These are phyloP conservation scores for Melanotaenia duboulayi DNA, from an alignment of 2,113 vertebrate species.

Conservation along the genomic window DNA sequence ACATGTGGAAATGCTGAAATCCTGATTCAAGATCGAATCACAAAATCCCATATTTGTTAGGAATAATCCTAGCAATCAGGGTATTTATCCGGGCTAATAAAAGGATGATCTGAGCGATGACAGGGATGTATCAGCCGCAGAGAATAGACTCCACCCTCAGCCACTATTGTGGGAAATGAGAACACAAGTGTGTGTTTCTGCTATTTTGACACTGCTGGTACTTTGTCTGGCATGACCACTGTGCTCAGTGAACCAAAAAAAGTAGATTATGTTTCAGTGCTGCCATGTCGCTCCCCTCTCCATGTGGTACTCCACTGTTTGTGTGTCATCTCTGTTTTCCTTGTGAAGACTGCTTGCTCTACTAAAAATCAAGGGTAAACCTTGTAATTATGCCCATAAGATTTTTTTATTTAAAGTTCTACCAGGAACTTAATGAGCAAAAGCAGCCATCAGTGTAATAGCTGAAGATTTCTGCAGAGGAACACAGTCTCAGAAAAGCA, in stretches of 20 bases:
- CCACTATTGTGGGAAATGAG: conserved; percentile 36
- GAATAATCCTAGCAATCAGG: background rate
- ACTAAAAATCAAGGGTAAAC: too few relatives aligned
- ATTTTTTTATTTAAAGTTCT: background rate
- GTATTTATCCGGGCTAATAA: background rate
- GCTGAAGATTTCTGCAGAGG: too few relatives aligned
- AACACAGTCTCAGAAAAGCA: too few relatives aligned
- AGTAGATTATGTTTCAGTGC: conserved; percentile 26
- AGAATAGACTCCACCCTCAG: conserved; percentile 5
- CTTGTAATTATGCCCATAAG: background rate
- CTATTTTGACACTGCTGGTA: conserved; percentile 26
- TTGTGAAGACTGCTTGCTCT: background rate
- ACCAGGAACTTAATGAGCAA: too few relatives aligned
- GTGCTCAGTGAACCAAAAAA: conserved; percentile 52
- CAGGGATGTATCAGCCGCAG: background rate
- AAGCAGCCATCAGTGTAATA: too few relatives aligned
- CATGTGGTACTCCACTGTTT: background rate
- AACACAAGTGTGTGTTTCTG: conserved; percentile 16
- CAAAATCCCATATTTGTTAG: background rate
- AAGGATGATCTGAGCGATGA: conserved; percentile 8
- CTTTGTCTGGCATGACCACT: conserved; percentile 37
- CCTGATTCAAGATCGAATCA: too few relatives aligned
- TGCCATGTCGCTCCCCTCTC: background rate
- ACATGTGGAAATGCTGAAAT: background rate
- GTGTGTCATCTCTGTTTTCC: background rate